Evolutionary conservation across 2,888 invertebrate genomes (phyloP).

Genomic region (Mellilla xanthometata): DNA sequence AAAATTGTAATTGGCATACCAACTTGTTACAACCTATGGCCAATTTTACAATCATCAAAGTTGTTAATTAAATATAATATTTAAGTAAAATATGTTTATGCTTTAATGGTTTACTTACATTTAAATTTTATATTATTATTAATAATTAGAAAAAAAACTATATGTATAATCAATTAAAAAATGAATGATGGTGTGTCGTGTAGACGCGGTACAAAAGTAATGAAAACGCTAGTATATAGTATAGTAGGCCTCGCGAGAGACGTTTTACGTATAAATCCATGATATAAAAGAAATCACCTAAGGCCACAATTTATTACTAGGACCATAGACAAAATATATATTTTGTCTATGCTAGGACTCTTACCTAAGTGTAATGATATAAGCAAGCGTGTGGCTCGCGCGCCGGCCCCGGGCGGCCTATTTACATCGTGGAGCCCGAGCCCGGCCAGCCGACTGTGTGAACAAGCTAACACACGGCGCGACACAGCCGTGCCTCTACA

Average conservation of each 20-base stretch:
- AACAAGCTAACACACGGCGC: conserved; percentile 23
- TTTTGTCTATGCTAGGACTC: too few species aligned
- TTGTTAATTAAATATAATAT: conserved; percentile 83
- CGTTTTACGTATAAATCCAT: conserved; percentile 54
- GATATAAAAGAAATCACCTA: conserved; percentile 56
- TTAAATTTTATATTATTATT: conserved; percentile 81
- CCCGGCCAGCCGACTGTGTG: conserved; percentile 21
- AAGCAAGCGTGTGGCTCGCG: conserved; percentile 48
- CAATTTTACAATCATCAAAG: conserved; percentile 82
- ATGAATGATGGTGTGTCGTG: conserved; percentile 54
- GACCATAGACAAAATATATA: too few species aligned
- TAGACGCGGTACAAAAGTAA: conserved; percentile 66
- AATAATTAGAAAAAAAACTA: conserved; percentile 74
- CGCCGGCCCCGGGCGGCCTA: conserved; percentile 42
- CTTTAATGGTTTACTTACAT: conserved; percentile 81
- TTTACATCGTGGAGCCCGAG: conserved; percentile 45
- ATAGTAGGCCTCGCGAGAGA: conserved; percentile 45
- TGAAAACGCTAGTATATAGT: conserved; percentile 28
- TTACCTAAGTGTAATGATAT: conserved; percentile 36
- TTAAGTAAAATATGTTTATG: conserved; percentile 82
- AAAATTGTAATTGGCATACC: conserved; percentile 83
- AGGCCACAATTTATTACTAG: conserved; percentile 78
- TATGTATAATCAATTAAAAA: conserved; percentile 66
- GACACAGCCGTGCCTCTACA: too few species aligned
- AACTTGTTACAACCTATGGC: conserved; percentile 82